Evolutionary conservation across 2,888 invertebrate species (phyloP), one percentile per base, ranked within the genome.

Genomic region (Pristionchus exspectatus): DNA sequence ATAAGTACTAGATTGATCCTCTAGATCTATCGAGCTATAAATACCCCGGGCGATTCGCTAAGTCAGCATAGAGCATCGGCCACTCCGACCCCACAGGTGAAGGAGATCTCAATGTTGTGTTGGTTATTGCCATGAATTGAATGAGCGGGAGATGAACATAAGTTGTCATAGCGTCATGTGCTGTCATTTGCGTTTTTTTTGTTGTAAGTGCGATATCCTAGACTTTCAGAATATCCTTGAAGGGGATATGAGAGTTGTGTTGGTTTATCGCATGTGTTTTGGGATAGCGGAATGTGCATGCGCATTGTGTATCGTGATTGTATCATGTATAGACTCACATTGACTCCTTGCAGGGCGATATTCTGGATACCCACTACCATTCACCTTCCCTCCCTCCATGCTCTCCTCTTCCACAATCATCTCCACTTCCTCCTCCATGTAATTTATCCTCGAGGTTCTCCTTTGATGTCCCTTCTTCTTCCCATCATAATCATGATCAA

Each of bases 41-140:
- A 44, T 50, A 66, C 87, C 30, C 38, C 86, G 21, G 54, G 27
- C 1, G 74, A 63, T 30, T 44, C 74, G 18, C 24, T 59, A 21
- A 63, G 33, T 56, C 27, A 74, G 30, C 54, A 69, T 54, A 33
- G 56, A 24, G 69, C 87, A 4, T 88, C 87, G 14, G 54, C 74
- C 30, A 56, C 74, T 33, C 87, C 87, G 10, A 88, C 87, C 16
- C 74, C 74, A 24, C 87, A 87, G 87, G 87, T 87, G 38, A 50
- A 10, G 14, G 24, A 83, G 74, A 44, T 24, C 24, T 18, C 21
- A 21, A 74, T 74, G 74, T 1, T 21, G 74, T 74, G 38, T 12
- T 74, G 38, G 27, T n/a, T n/a, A 27, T n/a, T 27, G n/a, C n/a
- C n/a, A 59, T 59, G 59, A 21, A 21, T 59, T 59, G 59, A 1